These are phyloP conservation scores for Campylorhamphus procurvoides DNA, from an alignment of 2,113 vertebrate species.

Conservation along the genomic window DNA sequence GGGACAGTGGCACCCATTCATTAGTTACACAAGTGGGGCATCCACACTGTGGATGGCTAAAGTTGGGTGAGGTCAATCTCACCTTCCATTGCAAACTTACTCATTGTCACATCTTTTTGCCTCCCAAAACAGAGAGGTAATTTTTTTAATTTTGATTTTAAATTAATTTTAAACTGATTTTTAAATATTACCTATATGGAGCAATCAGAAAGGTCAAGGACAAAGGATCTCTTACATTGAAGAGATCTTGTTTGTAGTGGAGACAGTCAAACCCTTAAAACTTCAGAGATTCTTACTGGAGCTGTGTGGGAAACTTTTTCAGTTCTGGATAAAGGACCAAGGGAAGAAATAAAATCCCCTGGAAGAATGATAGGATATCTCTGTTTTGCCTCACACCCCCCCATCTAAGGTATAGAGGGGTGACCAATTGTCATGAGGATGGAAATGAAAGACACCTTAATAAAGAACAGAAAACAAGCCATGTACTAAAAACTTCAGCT, in stretches of 20 bases:
- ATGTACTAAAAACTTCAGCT: rapidly evolving
- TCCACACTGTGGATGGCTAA: not conserved
- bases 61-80: not conserved
- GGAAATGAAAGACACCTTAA: not conserved
- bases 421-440: not conserved
- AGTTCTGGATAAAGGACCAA: not conserved
- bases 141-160: not conserved
- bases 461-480: not conserved
- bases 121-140: not conserved
- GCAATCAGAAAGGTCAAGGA: not conserved
- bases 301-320: not conserved
- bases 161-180: not conserved
- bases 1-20: not conserved
- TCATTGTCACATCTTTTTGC: not conserved
- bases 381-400: not conserved
- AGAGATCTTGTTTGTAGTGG: not conserved
- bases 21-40: not conserved
- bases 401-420: no score
- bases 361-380: not conserved
- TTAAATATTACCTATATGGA: not conserved
- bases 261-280: not conserved
- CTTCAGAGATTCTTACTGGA: not conserved
- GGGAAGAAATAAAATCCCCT: not conserved
- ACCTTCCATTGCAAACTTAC: not conserved
- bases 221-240: not conserved